Conservation (phyloP, 1,140 invertebrate genomes). For the Drosophila melanica region DNA sequence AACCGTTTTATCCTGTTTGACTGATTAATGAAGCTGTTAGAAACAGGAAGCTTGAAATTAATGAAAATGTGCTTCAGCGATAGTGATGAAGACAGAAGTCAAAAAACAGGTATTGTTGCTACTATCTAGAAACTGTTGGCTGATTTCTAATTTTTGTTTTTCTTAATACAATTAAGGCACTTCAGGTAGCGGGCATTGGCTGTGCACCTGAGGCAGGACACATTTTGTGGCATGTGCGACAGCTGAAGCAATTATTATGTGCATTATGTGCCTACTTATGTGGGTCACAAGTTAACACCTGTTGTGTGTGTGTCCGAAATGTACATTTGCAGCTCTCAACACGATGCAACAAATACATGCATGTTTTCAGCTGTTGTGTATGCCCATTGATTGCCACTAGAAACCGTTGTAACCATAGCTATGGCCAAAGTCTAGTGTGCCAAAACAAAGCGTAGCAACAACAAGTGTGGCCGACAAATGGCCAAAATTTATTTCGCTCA, state of each 20-base stretch:
- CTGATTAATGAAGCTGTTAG: too few relatives aligned
- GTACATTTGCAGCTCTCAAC: not conserved
- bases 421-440: conserved; percentile 7
- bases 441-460: conserved; percentile 36
- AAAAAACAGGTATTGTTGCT: not conserved
- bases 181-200: conserved; percentile 2
- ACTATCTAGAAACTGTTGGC: not conserved
- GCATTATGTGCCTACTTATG: not conserved
- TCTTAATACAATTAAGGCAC: not conserved
- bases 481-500: conserved; percentile 2
- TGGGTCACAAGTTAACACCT: conserved; percentile 27
- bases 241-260: not conserved
- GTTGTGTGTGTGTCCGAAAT: conserved; percentile 13
- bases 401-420: conserved; percentile 40
- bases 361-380: not conserved
- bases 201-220: not conserved
- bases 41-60: too few relatives aligned
- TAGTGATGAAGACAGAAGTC: too few relatives aligned
- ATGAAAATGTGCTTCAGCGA: too few relatives aligned
- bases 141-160: not conserved
- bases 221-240: conserved; percentile 6
- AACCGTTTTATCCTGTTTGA: too few relatives aligned
- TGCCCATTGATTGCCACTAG: conserved; percentile 9
- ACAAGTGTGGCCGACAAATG: conserved; percentile 12
- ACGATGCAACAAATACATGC: too few relatives aligned